Conservation (phyloP, 2,113 vertebrate species). For the Platichthys flesus region DNA sequence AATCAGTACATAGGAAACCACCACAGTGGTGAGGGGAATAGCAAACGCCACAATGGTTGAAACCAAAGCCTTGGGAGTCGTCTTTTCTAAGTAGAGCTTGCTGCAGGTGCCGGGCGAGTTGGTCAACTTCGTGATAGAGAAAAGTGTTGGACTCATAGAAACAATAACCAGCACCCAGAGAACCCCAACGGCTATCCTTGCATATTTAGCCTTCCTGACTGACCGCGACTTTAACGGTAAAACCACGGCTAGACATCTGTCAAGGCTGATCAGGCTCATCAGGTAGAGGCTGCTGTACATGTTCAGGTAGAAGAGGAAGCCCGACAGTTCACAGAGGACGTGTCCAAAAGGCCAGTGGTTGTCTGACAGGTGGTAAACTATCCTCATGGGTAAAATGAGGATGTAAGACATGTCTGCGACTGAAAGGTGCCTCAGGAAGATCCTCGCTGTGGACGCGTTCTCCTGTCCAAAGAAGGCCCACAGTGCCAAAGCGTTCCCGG, state of each 20-base stretch:
- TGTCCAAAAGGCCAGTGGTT: conserved; percentile 76
- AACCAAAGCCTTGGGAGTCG: conserved; percentile 60
- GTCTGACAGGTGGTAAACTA: conserved; percentile 74
- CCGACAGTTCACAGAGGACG: conserved; percentile 69
- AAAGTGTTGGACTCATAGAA: conserved; percentile 70
- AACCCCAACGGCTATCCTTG: conserved; percentile 59
- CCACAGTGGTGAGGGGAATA: conserved; percentile 70
- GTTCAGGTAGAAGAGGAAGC: conserved; percentile 82
- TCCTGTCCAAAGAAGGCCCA: conserved; percentile 73
- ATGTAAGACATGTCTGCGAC: conserved; percentile 79
- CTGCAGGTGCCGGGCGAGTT: conserved; percentile 56
- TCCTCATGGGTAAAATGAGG: conserved; percentile 77
- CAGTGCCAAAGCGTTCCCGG: conserved; percentile 76
- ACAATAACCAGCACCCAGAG: conserved; percentile 71
- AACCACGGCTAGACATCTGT: conserved; percentile 76
- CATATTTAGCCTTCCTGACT: conserved; percentile 65
- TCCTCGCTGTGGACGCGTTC: conserved; percentile 54
- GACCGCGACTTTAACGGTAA: conserved; percentile 63
- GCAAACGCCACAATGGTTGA: conserved; percentile 74
- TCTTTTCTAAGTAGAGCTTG: conserved; percentile 76
- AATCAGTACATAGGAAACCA: conserved; percentile 75
- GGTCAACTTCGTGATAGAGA: conserved; percentile 29
- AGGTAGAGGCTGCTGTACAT: conserved; percentile 83
- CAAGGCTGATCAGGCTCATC: conserved; percentile 80
- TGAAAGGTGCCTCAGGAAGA: conserved; percentile 77